Base-by-base conservation (phyloP, 2,113 vertebrate species). In the Globicephala melas region DNA sequence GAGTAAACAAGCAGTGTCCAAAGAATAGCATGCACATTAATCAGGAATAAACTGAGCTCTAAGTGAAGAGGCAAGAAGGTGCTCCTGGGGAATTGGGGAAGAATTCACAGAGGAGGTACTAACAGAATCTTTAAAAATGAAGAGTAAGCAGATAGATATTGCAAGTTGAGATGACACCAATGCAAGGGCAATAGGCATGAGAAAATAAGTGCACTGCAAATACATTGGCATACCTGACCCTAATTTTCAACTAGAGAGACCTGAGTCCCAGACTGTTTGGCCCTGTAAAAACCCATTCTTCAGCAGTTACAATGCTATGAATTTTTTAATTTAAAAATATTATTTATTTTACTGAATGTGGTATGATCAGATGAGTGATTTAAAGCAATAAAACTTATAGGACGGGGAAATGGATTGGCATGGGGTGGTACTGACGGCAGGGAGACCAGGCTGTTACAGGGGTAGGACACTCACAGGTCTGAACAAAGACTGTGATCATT, bases 201-300 rank as follows among this genome's bases (percentile, higher is more conserved):
- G 38, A 63, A 73, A 67, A 84, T 14, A 80, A 74, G 47, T 23
- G 1, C 2, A 6, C 26, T 9, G 17, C 15, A 77, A 62, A 50
- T 18, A 44, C 28, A 44, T 1, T 18, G 21, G 31, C 7, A 18
- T 44, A 15, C 0, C n/a, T 9, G 10, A 50, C 4, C 1, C 20
- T 25, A 47, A 50, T 62, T 91, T 65, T 76, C 8, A 58, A 0
- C 1, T 28, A 63, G 18, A 21, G 15, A 79, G 21, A 55, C 2
- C 25, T n/a, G 10, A 74, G 21, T 28, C 0, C 31, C 13, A 44
- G 36, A 47, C 7, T 26, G 23, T 1, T 17, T 0, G 31, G 25
- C 1, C 3, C 28, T 36, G 17, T 53, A n/a, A 94, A 79, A 87
- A 26, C 41, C 0, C 63, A 44, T 44, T 70, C 26, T 65, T 93